Percentiles rank a stretch among this genome's conserved stretches.
phyloP scores from a whole-genome alignment of 2,797 vertebrate genomes.

The Helarctos malayanus region DNA sequence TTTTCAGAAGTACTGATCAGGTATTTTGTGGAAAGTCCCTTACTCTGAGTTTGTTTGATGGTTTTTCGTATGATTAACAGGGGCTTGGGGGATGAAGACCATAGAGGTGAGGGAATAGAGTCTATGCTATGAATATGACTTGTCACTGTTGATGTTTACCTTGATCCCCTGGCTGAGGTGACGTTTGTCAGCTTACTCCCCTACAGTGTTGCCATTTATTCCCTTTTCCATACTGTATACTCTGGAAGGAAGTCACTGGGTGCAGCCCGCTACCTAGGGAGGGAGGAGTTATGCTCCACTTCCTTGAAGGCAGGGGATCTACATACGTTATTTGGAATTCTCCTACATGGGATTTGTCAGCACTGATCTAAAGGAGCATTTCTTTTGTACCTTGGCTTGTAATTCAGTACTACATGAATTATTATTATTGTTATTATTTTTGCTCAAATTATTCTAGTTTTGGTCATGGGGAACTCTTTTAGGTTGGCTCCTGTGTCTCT shows the following conservation, averaged over 20 bases:
- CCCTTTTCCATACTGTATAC: background rate
- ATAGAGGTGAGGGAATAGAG: background rate
- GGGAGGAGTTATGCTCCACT: background rate
- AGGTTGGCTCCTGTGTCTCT: background rate
- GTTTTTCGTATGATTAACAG: background rate
- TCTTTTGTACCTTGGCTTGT: background rate
- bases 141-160: background rate
- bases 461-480: background rate
- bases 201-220: background rate
- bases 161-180: background rate
- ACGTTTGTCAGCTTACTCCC: background rate
- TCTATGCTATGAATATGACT: background rate
- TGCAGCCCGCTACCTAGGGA: background rate
- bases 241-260: background rate
- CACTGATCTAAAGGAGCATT: background rate
- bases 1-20: slow-evolving; percentile 19
- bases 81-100: background rate
- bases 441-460: background rate
- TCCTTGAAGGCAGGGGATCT: background rate
- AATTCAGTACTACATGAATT: background rate
- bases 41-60: background rate
- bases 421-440: background rate
- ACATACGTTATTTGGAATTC: background rate
- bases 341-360: background rate
- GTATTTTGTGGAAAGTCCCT: background rate